Evolutionary conservation across 1,140 invertebrate genomes (phyloP).

Genomic region (Oncopeltus fasciatus): DNA sequence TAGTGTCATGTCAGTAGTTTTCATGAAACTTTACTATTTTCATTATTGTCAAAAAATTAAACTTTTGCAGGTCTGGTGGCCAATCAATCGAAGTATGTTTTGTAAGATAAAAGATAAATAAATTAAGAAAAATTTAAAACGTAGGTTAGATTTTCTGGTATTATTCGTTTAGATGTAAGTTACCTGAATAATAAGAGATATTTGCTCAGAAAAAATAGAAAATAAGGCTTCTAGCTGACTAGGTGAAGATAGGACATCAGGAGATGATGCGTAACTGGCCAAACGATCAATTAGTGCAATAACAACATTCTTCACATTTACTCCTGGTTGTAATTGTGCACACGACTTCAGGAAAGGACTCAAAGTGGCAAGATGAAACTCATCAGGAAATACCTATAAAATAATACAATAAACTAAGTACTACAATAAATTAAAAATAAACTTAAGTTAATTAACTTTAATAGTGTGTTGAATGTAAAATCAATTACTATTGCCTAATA

Average conservation of each 20-base stretch:
- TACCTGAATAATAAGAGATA: constrained; percentile 86
- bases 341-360: constrained; percentile 92
- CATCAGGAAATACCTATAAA: constrained; percentile 86
- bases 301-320: constrained; percentile 97
- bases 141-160: too few relatives aligned
- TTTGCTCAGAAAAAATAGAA: constrained; percentile 96
- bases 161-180: too few relatives aligned
- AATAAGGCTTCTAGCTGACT: constrained; percentile 82
- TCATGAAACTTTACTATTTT: too few relatives aligned
- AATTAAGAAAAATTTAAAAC: too few relatives aligned
- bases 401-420: too few relatives aligned
- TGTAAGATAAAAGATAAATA: neutral
- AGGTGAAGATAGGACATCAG: constrained; percentile 64
- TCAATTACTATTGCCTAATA: too few relatives aligned
- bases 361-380: constrained; percentile 93
- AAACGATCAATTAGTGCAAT: constrained; percentile 90
- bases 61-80: too few relatives aligned
- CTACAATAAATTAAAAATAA: too few relatives aligned
- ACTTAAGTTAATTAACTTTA: too few relatives aligned
- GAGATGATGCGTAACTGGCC: constrained; percentile 63
- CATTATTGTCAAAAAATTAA: too few relatives aligned
- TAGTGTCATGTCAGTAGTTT: too few relatives aligned
- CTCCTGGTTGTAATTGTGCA: constrained; percentile 83
- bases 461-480: too few relatives aligned
- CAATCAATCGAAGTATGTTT: neutral